Evolutionary conservation across 2,797 vertebrate genomes (phyloP), one percentile per base, ranked within the genome.

Genomic region (Lerista edwardsae): DNA sequence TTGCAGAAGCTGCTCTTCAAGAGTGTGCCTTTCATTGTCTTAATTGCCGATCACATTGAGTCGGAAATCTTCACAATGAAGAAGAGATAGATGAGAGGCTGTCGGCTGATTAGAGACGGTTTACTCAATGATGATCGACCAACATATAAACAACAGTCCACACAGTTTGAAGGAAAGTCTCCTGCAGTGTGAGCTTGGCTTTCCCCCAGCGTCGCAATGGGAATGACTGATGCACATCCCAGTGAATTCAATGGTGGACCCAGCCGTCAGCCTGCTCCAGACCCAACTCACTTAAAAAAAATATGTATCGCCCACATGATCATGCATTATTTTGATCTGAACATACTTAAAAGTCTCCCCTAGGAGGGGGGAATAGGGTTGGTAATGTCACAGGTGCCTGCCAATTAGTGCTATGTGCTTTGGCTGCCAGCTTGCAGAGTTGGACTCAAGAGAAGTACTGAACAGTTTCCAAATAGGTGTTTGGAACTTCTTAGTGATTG

Each of bases 41-140:
- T 62, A 62, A 64, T 47, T 82, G 62, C 31, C 47, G 69, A 55
- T 76, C 31, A 39, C 6, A 17, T 25, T 23, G 62, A 75, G 75
- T 57, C 67, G 47, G 31, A 83, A 75, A 61, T 25, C 31, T 23
- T 55, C 51, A 15, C 29, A 41, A 36, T 77, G 64, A 44, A n/a
- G 31, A 39, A 76, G 44, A 76, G 59, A 34, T 11, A 57, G 17
- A 17, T 36, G 5, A 41, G 29, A 14, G n/a, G 47, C 29, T 23
- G 47, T 41, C 34, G 76, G 21, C 36, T 17, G 47, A 76, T 76
- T 65, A 65, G 55, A 51, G n/a, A 67, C 55, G 7, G 29, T 68
- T 64, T 31, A 34, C 23, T 75, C 61, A 55, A 75, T 75, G 51
- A 82, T 65, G 44, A 74, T 82, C 80, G 74, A 62, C 51, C 62